These are phyloP conservation scores for Anagyrus pseudococci DNA, from an alignment of 2,888 invertebrate genomes.

Conservation along the genomic window DNA sequence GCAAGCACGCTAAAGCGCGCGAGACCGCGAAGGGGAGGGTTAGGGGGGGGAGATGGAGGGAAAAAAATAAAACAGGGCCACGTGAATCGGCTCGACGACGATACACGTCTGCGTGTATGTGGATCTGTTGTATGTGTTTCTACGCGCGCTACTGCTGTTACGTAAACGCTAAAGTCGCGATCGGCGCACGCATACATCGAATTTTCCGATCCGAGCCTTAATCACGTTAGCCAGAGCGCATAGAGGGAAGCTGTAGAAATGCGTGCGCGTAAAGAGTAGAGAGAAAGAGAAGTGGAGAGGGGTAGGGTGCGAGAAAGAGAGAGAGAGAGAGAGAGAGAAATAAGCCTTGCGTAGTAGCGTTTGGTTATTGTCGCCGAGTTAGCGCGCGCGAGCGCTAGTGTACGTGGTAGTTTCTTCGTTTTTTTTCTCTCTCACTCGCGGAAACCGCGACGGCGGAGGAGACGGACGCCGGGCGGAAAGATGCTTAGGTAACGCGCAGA, in stretches of 20 bases:
- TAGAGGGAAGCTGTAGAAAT: background rate
- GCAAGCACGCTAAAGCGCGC: no score
- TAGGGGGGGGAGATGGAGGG: no score
- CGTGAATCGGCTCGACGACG: no score
- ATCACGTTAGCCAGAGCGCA: no score
- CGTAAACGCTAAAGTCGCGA: no score
- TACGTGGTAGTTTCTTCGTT: background rate
- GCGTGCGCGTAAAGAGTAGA: background rate
- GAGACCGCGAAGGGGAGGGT: no score
- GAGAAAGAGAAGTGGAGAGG: background rate
- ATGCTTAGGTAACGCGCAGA: slow-evolving; percentile 32
- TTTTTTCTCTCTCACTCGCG: background rate
- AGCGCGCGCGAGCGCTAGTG: background rate
- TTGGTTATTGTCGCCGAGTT: background rate
- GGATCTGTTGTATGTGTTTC: no score
- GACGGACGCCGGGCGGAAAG: background rate
- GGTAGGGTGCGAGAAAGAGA: background rate
- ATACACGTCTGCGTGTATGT: no score
- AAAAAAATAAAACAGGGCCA: no score
- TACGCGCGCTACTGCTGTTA: no score
- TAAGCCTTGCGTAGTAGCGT: background rate
- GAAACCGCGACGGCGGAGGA: background rate
- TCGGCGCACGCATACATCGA: no score
- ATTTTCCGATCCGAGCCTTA: no score
- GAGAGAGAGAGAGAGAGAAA: slow-evolving; percentile 1